Conservation (phyloP, 2,113 vertebrate genomes). For the Motacilla tschutschensis region DNA sequence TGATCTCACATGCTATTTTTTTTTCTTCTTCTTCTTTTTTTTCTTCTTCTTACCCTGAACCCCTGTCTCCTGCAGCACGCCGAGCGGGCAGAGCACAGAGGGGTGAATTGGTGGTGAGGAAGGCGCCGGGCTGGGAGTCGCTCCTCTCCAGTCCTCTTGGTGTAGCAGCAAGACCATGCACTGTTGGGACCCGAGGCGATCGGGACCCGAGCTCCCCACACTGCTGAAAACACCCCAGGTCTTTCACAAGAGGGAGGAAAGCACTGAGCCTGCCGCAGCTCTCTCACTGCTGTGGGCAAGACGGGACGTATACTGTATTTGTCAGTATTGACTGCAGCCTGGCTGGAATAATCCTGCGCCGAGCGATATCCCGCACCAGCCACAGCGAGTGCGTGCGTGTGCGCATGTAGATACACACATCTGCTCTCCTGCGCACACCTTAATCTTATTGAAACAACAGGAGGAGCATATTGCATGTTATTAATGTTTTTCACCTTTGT, state of each 20-base stretch:
- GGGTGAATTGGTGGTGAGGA: background rate
- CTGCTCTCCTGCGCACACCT: background rate
- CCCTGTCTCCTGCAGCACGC: background rate
- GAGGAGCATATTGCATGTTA: background rate
- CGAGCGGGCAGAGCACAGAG: fast-evolving
- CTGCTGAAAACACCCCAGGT: background rate
- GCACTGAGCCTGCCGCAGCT: background rate
- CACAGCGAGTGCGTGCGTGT: background rate
- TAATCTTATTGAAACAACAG: conserved; percentile 43
- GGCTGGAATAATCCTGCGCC: background rate
- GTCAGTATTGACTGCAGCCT: conserved; percentile 34
- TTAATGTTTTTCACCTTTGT: conserved; percentile 14
- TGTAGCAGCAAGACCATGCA: background rate
- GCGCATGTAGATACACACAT: background rate
- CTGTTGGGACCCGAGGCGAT: fast-evolving
- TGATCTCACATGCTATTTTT: conserved; percentile 50
- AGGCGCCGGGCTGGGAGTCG: fast-evolving
- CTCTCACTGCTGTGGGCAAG: conserved; percentile 20
- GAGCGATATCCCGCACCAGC: background rate
- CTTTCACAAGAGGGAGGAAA: conserved; percentile 39
- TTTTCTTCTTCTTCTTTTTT: background rate
- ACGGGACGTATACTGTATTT: conserved; percentile 16
- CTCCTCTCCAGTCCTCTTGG: fast-evolving
- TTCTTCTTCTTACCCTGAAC: background rate
- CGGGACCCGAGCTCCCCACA: background rate